Evolutionary conservation across 2,888 invertebrate species (phyloP).

Genomic region (Junonia oenone): DNA sequence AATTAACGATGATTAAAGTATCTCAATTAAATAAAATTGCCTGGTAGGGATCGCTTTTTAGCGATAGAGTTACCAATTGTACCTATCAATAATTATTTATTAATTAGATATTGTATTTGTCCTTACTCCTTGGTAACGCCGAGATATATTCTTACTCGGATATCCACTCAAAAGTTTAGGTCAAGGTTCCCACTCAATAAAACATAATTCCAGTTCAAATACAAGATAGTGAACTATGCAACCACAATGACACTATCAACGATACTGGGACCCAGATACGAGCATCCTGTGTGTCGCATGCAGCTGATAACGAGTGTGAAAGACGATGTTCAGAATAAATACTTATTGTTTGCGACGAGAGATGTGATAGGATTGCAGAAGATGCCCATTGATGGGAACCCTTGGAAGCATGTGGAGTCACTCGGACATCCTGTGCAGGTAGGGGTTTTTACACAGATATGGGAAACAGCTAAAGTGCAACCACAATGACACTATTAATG

Average conservation of each 20-base stretch:
- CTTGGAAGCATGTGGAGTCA: slow-evolving; percentile 82
- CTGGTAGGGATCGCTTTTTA: too few species aligned
- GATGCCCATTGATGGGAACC: slow-evolving; percentile 86
- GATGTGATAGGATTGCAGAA: slow-evolving; percentile 84
- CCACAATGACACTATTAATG: slow-evolving; percentile 83
- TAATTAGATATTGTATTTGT: too few species aligned
- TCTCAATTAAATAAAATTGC: too few species aligned
- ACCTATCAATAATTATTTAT: too few species aligned
- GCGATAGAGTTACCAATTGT: too few species aligned
- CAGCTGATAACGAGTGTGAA: slow-evolving; percentile 51
- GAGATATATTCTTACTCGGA: too few species aligned
- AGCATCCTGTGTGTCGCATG: slow-evolving; percentile 76
- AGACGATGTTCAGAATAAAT: slow-evolving; percentile 45
- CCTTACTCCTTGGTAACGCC: too few species aligned
- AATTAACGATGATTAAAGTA: too few species aligned
- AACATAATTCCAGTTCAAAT: slow-evolving; percentile 84
- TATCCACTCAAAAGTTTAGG: too few species aligned
- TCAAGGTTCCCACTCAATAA: too few species aligned
- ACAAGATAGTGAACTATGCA: slow-evolving; percentile 82
- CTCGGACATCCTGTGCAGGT: slow-evolving; percentile 84
- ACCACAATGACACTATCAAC: slow-evolving; percentile 84
- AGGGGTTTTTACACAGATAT: slow-evolving; percentile 11
- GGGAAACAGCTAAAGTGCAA: too few species aligned
- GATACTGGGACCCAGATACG: slow-evolving; percentile 84
- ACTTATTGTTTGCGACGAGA: slow-evolving; percentile 82